A percentile compares a stretch with the other conserved stretches of the same genome.
Evolutionary conservation across 2,113 vertebrate genomes (phyloP).

Genomic region (Phyllostomus discolor): DNA sequence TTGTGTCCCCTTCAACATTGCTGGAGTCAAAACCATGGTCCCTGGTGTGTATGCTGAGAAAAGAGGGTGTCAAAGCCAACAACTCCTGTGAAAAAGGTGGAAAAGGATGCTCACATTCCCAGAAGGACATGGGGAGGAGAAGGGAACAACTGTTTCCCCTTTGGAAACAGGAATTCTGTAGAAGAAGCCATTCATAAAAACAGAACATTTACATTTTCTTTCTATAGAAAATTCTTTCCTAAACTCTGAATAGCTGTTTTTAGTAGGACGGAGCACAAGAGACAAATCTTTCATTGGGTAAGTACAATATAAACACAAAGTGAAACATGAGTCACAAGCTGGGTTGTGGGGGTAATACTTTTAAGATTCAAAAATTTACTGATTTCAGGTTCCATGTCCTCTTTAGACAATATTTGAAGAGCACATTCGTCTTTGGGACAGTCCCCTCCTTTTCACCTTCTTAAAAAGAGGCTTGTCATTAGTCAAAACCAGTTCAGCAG

Average conservation of each 20-base stretch:
- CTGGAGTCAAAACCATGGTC: not conserved
- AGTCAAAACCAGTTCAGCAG: slow-evolving; percentile 27
- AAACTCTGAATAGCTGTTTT: not conserved
- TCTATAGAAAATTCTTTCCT: not conserved
- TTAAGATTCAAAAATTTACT: not conserved
- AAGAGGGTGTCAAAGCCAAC: not conserved
- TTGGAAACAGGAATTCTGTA: slow-evolving; percentile 32
- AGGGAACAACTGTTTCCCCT: not conserved
- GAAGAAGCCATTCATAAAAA: slow-evolving; percentile 42
- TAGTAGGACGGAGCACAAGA: not conserved
- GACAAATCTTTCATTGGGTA: not conserved
- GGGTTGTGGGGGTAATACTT: not conserved
- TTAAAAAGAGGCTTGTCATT: slow-evolving; percentile 28
- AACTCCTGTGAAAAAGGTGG: not conserved
- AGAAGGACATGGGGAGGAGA: fast-evolving
- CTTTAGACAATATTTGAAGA: not conserved
- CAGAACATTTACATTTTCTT: not conserved
- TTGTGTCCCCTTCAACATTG: not conserved
- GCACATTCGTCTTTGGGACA: not conserved
- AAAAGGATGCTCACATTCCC: not conserved
- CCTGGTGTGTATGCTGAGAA: not conserved
- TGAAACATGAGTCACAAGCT: not conserved
- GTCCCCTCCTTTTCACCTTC: not conserved
- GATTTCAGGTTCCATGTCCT: not conserved
- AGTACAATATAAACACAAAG: not conserved